Base-by-base conservation (phyloP, 2,888 invertebrate species). In the Cheilosia soror region DNA sequence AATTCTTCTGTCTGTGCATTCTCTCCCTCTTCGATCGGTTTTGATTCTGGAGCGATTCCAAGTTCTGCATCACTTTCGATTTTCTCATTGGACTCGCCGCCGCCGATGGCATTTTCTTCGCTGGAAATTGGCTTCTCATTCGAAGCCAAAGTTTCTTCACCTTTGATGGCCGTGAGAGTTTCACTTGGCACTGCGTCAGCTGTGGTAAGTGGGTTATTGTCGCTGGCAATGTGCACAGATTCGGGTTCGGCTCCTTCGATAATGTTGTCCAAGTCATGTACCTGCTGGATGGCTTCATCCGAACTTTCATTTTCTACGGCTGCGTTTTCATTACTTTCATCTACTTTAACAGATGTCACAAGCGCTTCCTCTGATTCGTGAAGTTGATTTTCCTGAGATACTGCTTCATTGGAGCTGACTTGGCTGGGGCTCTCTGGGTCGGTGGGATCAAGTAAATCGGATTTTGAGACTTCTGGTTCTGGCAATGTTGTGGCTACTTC, bases 61-160 rank as follows among this genome's bases (percentile, higher is more conserved):
- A 81, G 33, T 40, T 66, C 31, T 31, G 55, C 58, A 71, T 85
- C 87, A 80, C 87, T 87, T 72, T 87, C 87, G 60, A 42, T 80
- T 77, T 83, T 81, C 44, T 72, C 84, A 49, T 60, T 58, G 4
- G 51, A 76, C 37, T 80, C 71, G 20, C 5, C 11, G 37, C 20
- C 7, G 20, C 15, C 63, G 37, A 69, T 71, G 25, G 25, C 25
- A 60, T 86, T 73, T 66, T 84, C 76, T 40, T 71, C 15, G 49
- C 44, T 80, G 9, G 69, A 53, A 77, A 69, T 73, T 63, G 51
- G 68, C 51, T 33, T 58, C n/a, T 63, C 55, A 25, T 76, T 25
- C 27, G 57, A 60, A 33, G 57, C 25, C 62, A 68, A 51, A 20
- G 58, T 55, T 49, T 79, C 53, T 53, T 86, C 75, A 78, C 44